Base-by-base conservation (phyloP, 1,140 invertebrate species). In the Leguminivora glycinivorella region DNA sequence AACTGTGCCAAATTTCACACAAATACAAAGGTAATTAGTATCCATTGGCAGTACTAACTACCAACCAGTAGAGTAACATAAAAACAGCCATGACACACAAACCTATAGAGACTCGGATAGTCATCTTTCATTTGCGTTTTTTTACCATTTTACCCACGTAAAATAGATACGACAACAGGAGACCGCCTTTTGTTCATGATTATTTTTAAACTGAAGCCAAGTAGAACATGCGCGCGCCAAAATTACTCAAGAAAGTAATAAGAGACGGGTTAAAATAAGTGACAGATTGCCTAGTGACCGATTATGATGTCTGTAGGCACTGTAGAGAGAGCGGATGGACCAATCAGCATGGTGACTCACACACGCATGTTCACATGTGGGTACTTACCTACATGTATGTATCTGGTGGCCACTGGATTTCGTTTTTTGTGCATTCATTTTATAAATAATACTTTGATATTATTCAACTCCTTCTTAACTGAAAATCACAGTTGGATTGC, bases 341-440 rank as follows among this genome's bases (percentile, higher is more conserved):
- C 82, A 88, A 90, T 90, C 85, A 85, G 73, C 78, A 73, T 72
- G 74, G 72, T 75, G 84, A 88, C 80, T 90, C 84, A 90, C 77
- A 78, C 76, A 74, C 76, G 75, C 67, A 67, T 68, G 58, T 7
- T 31, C 58, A 31, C 14, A 29, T 63, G 29, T 63, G 25, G 25
- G 58, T 52, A 52, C 34, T 2, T 38, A 38, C 34, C 6, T 38
- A 43, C 4, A 52, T 22, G 19, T 22, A 22, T n/a, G 7, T 52
- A 22, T 4, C 47, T 52, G 17, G 19, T 52, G 6, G 17, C 9
- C 47, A 22, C 19, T 22, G 17, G n/a, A 0, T 47, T 52, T 19
- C 19, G 5, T 52, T 22, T 52, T 22, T 52, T 22, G 10, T 52
- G 19, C 47, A 52, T 52, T 47, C 9, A 34, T 34, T 38, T 38